Conservation (phyloP, 2,113 vertebrate genomes). For the Catagonus wagneri region DNA sequence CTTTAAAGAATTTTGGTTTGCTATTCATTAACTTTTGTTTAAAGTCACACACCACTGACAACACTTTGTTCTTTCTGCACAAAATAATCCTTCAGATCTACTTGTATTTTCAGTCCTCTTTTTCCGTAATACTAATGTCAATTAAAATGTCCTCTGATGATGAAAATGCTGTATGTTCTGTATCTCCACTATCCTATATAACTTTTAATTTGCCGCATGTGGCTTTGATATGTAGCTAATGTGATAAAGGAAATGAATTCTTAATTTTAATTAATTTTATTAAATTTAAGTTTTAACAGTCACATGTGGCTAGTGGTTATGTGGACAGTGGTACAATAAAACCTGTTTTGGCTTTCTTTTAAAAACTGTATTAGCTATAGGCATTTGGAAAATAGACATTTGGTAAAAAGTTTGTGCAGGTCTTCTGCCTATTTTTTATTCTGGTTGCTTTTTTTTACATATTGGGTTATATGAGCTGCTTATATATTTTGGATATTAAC, state of each 20-base stretch:
- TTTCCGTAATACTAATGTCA: not conserved
- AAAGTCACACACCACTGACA: not conserved
- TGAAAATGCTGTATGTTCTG: not conserved
- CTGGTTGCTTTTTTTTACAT: not conserved
- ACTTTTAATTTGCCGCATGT: not conserved
- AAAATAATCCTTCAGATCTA: not conserved
- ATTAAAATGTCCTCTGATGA: not conserved
- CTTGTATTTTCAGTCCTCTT: not conserved
- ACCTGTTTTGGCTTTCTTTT: not conserved
- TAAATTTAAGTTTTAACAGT: not conserved
- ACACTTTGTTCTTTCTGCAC: not conserved
- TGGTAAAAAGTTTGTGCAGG: not conserved
- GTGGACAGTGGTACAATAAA: not conserved
- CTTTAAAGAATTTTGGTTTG: not conserved
- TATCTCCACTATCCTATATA: not conserved
- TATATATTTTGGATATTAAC: not conserved
- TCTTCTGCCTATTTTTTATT: not conserved
- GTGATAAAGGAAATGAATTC: not conserved
- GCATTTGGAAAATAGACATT: not conserved
- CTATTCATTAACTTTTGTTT: not conserved
- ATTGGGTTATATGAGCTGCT: not conserved
- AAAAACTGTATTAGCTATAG: not conserved
- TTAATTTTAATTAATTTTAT: not conserved
- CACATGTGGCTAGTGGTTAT: not conserved
- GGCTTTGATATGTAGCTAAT: not conserved